Conservation (phyloP, 1,140 invertebrate genomes). For the Bombyx mandarina region DNA sequence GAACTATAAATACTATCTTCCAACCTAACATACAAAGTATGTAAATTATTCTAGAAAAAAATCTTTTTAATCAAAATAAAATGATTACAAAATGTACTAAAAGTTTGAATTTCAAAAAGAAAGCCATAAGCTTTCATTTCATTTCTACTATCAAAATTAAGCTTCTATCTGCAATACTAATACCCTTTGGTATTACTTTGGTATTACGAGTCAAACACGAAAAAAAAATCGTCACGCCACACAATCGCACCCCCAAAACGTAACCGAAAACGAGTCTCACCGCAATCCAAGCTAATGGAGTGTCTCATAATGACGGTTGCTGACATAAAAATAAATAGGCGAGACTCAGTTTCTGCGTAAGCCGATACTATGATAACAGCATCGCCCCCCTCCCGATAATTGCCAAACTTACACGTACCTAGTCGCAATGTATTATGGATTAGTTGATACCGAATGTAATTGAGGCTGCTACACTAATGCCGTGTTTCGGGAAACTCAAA, state of each 20-base stretch:
- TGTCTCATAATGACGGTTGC: conserved; percentile 70
- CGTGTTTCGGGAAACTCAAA: no score
- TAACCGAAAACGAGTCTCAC: conserved; percentile 64
- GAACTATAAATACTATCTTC: no score
- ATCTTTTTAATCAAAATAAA: no score
- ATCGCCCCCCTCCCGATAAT: conserved; percentile 62
- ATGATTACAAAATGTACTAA: no score
- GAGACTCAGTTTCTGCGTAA: conserved; percentile 70
- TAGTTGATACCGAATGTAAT: conserved; percentile 38
- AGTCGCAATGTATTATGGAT: conserved; percentile 46
- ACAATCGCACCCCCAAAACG: conserved; percentile 55
- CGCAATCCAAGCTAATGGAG: conserved; percentile 70
- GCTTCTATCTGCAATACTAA: no score
- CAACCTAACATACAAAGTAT: no score
- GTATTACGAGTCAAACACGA: conserved; percentile 7
- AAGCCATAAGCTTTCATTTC: no score
- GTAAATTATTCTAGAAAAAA: no score
- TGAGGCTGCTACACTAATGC: conserved; percentile 15
- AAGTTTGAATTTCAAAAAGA: no score
- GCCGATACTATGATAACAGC: conserved; percentile 71
- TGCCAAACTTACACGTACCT: conserved; percentile 53
- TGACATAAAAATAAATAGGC: conserved; percentile 72
- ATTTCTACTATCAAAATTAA: no score
- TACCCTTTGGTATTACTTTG: no score
- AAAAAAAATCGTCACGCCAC: conserved; percentile 36